Evolutionary conservation across 2,888 invertebrate genomes (phyloP).

Genomic region (Pammene fasciana): DNA sequence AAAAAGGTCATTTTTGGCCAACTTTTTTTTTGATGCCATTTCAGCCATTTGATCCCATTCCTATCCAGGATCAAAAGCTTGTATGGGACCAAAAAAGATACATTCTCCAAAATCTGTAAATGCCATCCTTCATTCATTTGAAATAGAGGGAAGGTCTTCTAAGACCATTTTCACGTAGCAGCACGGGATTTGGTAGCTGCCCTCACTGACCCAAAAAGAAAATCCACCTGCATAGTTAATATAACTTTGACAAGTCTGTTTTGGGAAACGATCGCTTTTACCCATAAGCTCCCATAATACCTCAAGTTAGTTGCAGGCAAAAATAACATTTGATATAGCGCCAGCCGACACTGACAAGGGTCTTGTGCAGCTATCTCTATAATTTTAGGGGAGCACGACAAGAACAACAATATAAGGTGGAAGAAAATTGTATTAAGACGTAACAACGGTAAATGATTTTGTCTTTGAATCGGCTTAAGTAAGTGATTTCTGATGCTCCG

Average conservation of each 20-base stretch:
- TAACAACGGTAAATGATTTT: constrained; percentile 22
- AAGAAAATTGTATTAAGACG: constrained; percentile 23
- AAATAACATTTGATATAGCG: constrained; percentile 37
- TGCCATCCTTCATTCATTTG: too few relatives aligned
- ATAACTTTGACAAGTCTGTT: constrained; percentile 1
- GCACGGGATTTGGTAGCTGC: too few relatives aligned
- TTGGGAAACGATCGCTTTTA: constrained; percentile 26
- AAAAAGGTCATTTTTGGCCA: too few relatives aligned
- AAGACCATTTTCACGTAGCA: too few relatives aligned
- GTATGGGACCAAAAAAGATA: too few relatives aligned
- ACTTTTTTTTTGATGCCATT: too few relatives aligned
- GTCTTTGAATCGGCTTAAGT: constrained; percentile 26
- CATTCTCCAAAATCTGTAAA: too few relatives aligned
- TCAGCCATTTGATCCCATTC: too few relatives aligned
- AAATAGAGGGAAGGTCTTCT: too few relatives aligned
- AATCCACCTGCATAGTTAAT: too few relatives aligned
- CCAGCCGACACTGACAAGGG: constrained; percentile 38
- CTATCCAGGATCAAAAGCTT: too few relatives aligned
- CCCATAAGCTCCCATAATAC: constrained; percentile 28
- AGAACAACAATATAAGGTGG: constrained; percentile 22
- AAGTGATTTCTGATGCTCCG: constrained; percentile 28
- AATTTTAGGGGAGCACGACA: constrained; percentile 12
- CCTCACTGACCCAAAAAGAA: too few relatives aligned
- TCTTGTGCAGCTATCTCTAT: constrained; percentile 28
- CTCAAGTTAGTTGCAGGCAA: constrained; percentile 31